Conservation (phyloP, 2,888 invertebrate species). For the Caradrina kadenii region DNA sequence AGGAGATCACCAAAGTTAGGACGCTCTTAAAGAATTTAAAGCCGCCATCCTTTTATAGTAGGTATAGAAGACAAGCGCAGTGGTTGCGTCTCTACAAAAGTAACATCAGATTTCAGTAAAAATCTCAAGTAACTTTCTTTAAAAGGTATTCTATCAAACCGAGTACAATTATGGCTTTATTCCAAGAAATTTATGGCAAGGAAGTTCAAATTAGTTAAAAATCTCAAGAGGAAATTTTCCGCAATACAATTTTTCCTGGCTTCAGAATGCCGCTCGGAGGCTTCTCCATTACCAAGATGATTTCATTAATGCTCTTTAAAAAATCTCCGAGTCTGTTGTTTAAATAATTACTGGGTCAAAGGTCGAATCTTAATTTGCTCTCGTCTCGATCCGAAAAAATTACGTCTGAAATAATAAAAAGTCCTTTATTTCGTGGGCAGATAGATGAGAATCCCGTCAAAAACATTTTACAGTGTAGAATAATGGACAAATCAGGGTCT, state of each 20-base stretch:
- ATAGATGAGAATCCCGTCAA: conserved; percentile 60
- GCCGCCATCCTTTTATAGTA: background rate
- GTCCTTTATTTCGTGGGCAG: conserved; percentile 43
- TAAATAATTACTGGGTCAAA: conserved; percentile 74
- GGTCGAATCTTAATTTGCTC: conserved; percentile 64
- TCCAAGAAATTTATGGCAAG: conserved; percentile 46
- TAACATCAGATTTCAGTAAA: conserved; percentile 39
- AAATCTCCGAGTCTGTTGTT: conserved; percentile 72
- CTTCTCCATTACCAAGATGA: conserved; percentile 74
- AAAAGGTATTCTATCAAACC: conserved; percentile 33
- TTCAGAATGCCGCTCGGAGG: conserved; percentile 62
- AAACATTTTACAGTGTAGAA: conserved; percentile 59
- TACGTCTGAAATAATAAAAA: conserved; percentile 56
- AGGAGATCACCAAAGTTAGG: background rate
- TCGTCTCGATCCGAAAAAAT: conserved; percentile 45
- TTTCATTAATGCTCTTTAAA: conserved; percentile 80
- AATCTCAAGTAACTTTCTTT: conserved; percentile 42
- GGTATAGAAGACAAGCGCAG: background rate
- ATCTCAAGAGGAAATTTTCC: conserved; percentile 57
- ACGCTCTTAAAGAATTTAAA: background rate
- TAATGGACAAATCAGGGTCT: conserved; percentile 64
- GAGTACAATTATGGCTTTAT: conserved; percentile 50
- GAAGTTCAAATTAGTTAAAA: conserved; percentile 60
- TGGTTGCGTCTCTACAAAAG: background rate
- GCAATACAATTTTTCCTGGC: conserved; percentile 60